Percentiles rank a stretch among this genome's conserved stretches.
phyloP scores from a whole-genome alignment of 2,888 invertebrate species.

The Drepanosiphum platanoidis region DNA sequence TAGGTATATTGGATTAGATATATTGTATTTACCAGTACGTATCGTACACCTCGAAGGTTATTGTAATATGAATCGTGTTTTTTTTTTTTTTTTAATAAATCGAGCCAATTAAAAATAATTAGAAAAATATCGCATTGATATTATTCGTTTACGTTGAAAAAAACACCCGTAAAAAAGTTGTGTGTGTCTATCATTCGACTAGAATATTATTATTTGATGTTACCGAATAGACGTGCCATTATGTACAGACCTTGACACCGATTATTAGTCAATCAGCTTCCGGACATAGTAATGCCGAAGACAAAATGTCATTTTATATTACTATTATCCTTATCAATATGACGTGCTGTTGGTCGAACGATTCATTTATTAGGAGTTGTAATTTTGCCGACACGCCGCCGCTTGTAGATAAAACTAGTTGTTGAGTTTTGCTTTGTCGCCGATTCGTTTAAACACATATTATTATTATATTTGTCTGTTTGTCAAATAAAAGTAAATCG shows the following conservation, averaged over 20 bases:
- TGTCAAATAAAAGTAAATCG: too few species aligned
- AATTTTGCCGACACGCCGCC: too few species aligned
- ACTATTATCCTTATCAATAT: background rate
- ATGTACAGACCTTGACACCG: conserved; percentile 11
- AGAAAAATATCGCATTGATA: background rate
- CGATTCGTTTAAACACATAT: too few species aligned
- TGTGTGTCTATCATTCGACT: background rate
- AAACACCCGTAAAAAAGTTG: background rate
- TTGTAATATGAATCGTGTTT: too few species aligned
- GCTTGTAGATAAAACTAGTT: too few species aligned
- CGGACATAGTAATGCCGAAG: background rate
- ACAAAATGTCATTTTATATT: background rate
- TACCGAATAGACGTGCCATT: background rate
- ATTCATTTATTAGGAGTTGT: too few species aligned
- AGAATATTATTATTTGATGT: too few species aligned
- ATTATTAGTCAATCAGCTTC: conserved; percentile 27
- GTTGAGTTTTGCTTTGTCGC: too few species aligned
- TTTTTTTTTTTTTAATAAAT: background rate
- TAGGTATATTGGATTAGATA: background rate
- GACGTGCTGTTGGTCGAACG: too few species aligned
- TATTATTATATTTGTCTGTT: too few species aligned
- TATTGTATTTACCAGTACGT: background rate
- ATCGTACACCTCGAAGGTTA: too few species aligned
- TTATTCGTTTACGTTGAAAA: background rate
- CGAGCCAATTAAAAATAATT: background rate